Percentiles rank a stretch among this genome's conserved stretches.
These are phyloP conservation scores for Dicrurus megarhynchus DNA, from an alignment of 2,113 vertebrate species.

Conservation along the genomic window DNA sequence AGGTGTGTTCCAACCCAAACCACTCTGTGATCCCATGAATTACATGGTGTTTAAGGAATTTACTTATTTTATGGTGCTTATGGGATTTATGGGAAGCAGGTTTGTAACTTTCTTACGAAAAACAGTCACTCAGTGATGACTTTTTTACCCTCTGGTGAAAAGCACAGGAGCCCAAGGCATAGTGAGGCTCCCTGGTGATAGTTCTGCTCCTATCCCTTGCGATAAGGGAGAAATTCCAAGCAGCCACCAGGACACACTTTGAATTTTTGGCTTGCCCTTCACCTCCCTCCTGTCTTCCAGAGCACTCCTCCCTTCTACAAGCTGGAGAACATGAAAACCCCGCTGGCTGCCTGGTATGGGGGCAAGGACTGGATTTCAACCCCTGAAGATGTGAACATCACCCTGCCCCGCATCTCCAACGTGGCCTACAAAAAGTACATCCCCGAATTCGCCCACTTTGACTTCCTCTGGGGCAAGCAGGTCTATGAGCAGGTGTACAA, in stretches of 20 bases:
- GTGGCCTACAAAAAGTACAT: conserved; percentile 70
- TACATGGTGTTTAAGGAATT: background rate
- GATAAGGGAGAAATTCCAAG: background rate
- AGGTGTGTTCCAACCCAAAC: background rate
- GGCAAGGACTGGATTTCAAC: conserved; percentile 75
- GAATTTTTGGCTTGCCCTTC: background rate
- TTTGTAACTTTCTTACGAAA: background rate
- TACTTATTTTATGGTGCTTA: background rate
- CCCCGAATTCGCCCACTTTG: conserved; percentile 74
- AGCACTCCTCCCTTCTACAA: conserved; percentile 71
- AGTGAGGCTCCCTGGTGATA: background rate
- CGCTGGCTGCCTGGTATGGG: conserved; percentile 69
- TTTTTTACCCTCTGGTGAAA: background rate
- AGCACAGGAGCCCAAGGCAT: background rate
- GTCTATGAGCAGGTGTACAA: conserved; percentile 68
- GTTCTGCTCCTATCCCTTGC: background rate
- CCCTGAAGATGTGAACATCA: conserved; percentile 52
- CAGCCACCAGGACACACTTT: background rate
- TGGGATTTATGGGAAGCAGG: background rate
- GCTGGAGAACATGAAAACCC: conserved; percentile 72
- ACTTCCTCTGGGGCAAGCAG: conserved; percentile 78
- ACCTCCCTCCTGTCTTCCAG: conserved; percentile 29
- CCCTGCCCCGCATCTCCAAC: conserved; percentile 66
- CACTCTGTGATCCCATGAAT: background rate
- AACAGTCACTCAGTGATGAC: background rate